Base-by-base conservation (phyloP, 2,888 invertebrate species). In the Tigriopus californicus region DNA sequence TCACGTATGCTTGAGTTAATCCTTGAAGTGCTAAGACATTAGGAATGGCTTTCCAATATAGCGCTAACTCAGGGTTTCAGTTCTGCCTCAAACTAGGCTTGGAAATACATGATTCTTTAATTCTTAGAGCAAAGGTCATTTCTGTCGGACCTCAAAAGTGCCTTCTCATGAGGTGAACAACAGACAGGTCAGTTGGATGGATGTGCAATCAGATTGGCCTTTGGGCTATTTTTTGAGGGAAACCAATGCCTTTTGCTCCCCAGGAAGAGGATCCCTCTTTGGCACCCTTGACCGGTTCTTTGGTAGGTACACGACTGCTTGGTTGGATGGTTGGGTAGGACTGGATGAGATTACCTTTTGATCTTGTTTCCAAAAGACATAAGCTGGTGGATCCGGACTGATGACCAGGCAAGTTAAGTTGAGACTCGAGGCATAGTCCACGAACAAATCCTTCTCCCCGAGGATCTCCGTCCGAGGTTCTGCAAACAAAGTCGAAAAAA, bases 331-430 rank as follows among this genome's bases (percentile, higher is more conserved):
- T 33, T 3, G 33, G 33, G 3, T 33, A 8, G 33, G 8, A 33
- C 33, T 3, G 33, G 33, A 33, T 33, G 33, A 33, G 33, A 25
- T 33, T 54, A 54, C 54, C 54, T 54, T 41, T 18, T 25, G 18
- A 40, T 33, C 15, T n/a, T 41, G 25, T 41, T 54, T 54, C 54
- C 54, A 54, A 22, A 54, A 54, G 12, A 54, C 54, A 15, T 54
- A 54, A 40, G 54, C 40, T 41, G 54, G 54, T 13, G 54, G 41
- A 54, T 54, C 41, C 11, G 54, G 54, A 54, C 54, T 54, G 41
- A 33, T 25, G n/a, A 54, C 41, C 8, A 54, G 18, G 41, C 54
- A 54, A 22, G 54, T 54, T 6, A 54, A 22, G 41, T 54, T 54
- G n/a, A 54, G 41, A 22, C 54, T 54, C 41, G 54, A 54, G 15